Evolutionary conservation across 2,888 invertebrate genomes (phyloP).

Genomic region (Ferdinandea cuprea): DNA sequence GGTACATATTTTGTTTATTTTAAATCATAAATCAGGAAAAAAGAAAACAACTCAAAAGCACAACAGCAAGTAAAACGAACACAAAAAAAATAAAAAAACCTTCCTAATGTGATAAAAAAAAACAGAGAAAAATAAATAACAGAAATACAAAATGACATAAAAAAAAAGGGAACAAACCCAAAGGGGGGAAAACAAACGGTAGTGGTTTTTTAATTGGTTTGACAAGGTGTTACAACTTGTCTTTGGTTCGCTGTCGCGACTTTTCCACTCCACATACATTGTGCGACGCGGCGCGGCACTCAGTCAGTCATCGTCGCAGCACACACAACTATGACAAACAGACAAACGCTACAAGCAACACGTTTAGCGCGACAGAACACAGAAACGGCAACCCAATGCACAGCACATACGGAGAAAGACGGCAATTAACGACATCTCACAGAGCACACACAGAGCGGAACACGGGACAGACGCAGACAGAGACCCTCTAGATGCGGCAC

Average conservation of each 20-base stretch:
- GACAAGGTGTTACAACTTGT: conserved; percentile 75
- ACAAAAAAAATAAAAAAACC: conserved; percentile 26
- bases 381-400: conserved; percentile 47
- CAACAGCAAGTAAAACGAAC: conserved; percentile 54
- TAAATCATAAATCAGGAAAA: conserved; percentile 20
- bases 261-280: conserved; percentile 69
- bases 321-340: conserved; percentile 35
- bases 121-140: conserved; percentile 10
- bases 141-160: conserved; percentile 17
- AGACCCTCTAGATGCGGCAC: conserved; percentile 46
- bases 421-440: conserved; percentile 72
- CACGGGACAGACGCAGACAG: conserved; percentile 14
- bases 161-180: conserved; percentile 25
- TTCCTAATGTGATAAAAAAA: conserved; percentile 61
- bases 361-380: conserved; percentile 72
- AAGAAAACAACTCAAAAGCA: conserved; percentile 31
- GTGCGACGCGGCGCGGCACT: conserved; percentile 32
- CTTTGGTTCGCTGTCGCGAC: conserved; percentile 73
- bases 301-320: conserved; percentile 44
- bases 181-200: conserved; percentile 64
- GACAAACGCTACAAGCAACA: conserved; percentile 69
- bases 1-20: conserved; percentile 37
- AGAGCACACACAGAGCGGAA: conserved; percentile 5
- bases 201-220: conserved; percentile 74
- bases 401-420: conserved; percentile 53